Evolutionary conservation across 2,113 vertebrate species (phyloP).

Genomic region (Athene cunicularia): DNA sequence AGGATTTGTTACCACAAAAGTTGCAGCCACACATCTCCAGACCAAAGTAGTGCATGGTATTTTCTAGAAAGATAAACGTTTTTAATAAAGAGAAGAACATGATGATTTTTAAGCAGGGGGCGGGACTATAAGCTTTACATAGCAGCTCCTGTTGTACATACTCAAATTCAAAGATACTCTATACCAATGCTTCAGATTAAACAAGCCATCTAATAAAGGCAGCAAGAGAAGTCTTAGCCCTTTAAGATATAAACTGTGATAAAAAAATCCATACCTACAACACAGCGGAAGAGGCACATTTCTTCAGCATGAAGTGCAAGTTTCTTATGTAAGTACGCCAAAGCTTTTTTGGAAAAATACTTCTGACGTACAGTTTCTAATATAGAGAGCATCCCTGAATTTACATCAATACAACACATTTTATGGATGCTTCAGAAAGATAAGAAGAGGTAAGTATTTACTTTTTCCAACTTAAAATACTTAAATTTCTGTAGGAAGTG

Average conservation of each 20-base stretch:
- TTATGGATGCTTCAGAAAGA: background rate
- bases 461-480: background rate
- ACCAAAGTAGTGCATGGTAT: fast-evolving
- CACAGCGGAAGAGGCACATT: fast-evolving
- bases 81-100: background rate
- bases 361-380: background rate
- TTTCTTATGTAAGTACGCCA: background rate
- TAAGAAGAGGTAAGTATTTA: background rate
- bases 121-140: background rate
- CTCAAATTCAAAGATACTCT: background rate
- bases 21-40: background rate
- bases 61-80: background rate
- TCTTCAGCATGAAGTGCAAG: background rate
- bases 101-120: background rate
- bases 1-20: background rate
- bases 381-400: background rate
- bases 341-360: background rate
- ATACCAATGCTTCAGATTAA: background rate
- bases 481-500: background rate
- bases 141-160: background rate
- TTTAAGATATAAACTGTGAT: background rate
- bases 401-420: background rate
- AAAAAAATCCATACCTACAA: background rate
- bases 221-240: background rate
- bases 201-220: background rate